Evolutionary conservation across 2,113 vertebrate genomes (phyloP).

Genomic region (Leucopsar rothschildi): DNA sequence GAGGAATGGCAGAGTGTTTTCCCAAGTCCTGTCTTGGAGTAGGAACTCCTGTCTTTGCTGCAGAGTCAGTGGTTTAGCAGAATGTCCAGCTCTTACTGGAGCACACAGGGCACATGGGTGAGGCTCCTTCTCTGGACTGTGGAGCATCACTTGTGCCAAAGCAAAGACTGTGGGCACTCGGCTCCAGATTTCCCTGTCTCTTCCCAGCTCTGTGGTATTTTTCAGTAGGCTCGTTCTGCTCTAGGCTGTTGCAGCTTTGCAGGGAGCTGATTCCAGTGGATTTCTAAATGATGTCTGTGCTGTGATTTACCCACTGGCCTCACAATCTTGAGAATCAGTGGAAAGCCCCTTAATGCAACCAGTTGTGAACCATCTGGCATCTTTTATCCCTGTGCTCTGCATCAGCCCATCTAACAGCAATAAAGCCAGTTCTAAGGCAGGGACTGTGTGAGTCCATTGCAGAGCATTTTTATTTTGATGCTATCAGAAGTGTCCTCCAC

Average conservation of each 20-base stretch:
- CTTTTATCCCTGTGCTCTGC: background rate
- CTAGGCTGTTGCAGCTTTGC: background rate
- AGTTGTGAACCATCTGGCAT: background rate
- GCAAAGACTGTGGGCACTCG: background rate
- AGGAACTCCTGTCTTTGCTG: background rate
- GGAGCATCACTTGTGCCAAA: background rate
- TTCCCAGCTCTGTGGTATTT: background rate
- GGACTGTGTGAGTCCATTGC: accelerated
- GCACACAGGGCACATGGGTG: background rate
- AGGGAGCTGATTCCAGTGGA: background rate
- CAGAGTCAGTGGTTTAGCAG: accelerated
- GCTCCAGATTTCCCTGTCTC: background rate
- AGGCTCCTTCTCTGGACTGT: background rate
- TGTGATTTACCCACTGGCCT: background rate
- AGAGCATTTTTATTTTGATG: background rate
- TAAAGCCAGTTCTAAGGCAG: background rate
- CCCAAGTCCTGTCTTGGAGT: background rate
- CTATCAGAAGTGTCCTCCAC: background rate
- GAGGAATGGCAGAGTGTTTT: background rate
- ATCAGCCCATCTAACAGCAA: background rate
- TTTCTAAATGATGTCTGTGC: background rate
- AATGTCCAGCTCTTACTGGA: background rate
- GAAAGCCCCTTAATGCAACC: background rate
- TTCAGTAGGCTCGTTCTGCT: background rate
- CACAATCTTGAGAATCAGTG: background rate